A percentile compares a stretch with the other conserved stretches of the same genome.
Evolutionary conservation across 1,140 invertebrate genomes (phyloP).

Genomic region (Lithobius niger): DNA sequence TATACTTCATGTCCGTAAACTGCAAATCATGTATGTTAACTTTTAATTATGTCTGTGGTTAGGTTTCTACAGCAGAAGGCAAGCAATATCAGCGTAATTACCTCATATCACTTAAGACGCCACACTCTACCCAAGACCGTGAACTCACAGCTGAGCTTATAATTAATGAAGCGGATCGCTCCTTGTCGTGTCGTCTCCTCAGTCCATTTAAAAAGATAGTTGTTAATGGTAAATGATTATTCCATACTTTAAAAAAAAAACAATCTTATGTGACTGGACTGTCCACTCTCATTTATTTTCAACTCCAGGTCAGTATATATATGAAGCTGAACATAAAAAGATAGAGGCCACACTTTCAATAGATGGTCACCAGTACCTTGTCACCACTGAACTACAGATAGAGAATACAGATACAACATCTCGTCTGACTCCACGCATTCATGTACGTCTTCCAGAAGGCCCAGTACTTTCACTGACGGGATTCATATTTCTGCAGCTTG

Average conservation of each 20-base stretch:
- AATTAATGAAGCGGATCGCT: background rate
- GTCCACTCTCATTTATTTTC: too few relatives aligned
- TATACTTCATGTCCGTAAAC: too few relatives aligned
- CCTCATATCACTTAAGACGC: background rate
- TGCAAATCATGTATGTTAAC: too few relatives aligned
- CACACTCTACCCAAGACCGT: background rate
- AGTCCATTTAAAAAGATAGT: background rate
- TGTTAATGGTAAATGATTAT: background rate
- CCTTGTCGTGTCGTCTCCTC: background rate
- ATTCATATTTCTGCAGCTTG: background rate
- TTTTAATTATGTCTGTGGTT: too few relatives aligned
- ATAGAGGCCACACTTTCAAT: background rate
- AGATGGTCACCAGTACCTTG: background rate
- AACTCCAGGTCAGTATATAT: background rate
- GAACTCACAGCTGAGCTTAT: slow-evolving; percentile 1
- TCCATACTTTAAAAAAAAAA: background rate
- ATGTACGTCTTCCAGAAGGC: background rate
- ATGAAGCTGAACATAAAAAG: slow-evolving; percentile 1
- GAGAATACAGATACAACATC: background rate
- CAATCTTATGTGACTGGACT: too few relatives aligned
- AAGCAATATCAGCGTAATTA: background rate
- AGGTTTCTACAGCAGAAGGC: too few relatives aligned
- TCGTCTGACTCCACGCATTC: background rate
- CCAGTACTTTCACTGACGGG: background rate
- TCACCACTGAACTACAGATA: background rate